Evolutionary conservation across 2,113 vertebrate species (phyloP).

Genomic region (Pardalotus punctatus): DNA sequence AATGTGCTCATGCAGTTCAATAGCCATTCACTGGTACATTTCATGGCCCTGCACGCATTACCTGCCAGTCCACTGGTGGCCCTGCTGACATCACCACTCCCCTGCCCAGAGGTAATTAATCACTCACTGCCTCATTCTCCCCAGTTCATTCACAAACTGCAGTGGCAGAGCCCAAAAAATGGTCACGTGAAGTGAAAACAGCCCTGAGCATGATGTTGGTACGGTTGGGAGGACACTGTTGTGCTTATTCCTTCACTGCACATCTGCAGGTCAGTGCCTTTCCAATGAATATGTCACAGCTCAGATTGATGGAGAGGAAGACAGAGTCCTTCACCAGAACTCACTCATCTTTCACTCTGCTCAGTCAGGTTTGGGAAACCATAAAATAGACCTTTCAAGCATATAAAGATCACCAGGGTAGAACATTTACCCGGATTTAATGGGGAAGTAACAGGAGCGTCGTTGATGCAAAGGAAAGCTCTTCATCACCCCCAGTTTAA

Average conservation of each 20-base stretch:
- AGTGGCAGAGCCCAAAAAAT: not conserved
- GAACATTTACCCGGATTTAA: not conserved
- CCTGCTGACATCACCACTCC: not conserved
- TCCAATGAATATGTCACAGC: not conserved
- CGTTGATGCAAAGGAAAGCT: slow-evolving; percentile 15
- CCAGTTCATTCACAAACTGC: not conserved
- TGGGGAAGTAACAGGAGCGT: not conserved
- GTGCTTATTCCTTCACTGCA: not conserved
- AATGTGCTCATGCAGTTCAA: not conserved
- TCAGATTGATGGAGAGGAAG: not conserved
- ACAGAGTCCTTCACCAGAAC: not conserved
- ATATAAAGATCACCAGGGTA: slow-evolving; percentile 9
- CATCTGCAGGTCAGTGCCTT: not conserved
- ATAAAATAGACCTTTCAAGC: slow-evolving; percentile 25
- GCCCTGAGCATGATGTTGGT: rapidly evolving
- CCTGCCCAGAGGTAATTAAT: not conserved
- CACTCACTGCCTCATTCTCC: not conserved
- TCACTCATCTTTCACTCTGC: slow-evolving; percentile 2
- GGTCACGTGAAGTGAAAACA: not conserved
- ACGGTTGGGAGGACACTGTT: not conserved
- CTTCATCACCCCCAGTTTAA: slow-evolving; percentile 16
- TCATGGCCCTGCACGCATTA: not conserved
- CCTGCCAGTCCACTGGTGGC: not conserved
- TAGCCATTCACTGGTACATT: not conserved
- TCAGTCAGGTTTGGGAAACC: slow-evolving; percentile 19